Conservation (phyloP, 1,140 invertebrate species). For the Gryllus bimaculatus region DNA sequence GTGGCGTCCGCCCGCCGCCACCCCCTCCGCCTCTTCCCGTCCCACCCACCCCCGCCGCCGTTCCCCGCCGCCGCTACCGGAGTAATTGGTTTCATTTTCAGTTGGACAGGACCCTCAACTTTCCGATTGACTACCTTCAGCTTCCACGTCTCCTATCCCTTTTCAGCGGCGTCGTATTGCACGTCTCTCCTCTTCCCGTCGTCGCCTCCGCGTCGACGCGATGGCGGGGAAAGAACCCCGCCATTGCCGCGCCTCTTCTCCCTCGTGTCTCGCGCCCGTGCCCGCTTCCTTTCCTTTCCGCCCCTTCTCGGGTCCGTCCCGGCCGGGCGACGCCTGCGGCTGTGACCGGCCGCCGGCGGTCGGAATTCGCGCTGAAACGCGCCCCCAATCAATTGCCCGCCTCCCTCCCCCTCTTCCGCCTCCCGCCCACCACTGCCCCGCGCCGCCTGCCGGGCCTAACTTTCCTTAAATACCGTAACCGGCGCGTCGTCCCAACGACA, state of each 20-base stretch:
- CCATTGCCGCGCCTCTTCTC: no score
- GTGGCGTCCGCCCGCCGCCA: background rate
- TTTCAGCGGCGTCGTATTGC: background rate
- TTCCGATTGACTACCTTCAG: conserved; percentile 3
- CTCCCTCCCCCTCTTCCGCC: background rate
- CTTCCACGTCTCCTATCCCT: background rate
- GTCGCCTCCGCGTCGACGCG: background rate
- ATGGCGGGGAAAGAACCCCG: background rate
- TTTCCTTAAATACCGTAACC: background rate
- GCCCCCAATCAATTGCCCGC: background rate
- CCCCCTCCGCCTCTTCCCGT: background rate
- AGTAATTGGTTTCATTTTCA: conserved; percentile 5
- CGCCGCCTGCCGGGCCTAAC: background rate
- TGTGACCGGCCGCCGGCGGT: background rate
- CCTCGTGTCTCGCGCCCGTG: no score
- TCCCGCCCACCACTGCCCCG: no score
- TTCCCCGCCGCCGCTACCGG: background rate
- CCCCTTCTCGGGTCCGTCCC: no score
- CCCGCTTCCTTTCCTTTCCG: no score
- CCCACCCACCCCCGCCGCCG: no score
- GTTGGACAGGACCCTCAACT: conserved; percentile 2
- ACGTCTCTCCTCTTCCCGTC: background rate
- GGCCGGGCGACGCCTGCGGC: background rate
- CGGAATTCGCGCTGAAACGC: conserved; percentile 2
- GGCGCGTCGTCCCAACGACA: no score